Evolutionary conservation across 2,888 invertebrate genomes (phyloP), one percentile per base, ranked within the genome.

Genomic region (Crepidodera aurea): DNA sequence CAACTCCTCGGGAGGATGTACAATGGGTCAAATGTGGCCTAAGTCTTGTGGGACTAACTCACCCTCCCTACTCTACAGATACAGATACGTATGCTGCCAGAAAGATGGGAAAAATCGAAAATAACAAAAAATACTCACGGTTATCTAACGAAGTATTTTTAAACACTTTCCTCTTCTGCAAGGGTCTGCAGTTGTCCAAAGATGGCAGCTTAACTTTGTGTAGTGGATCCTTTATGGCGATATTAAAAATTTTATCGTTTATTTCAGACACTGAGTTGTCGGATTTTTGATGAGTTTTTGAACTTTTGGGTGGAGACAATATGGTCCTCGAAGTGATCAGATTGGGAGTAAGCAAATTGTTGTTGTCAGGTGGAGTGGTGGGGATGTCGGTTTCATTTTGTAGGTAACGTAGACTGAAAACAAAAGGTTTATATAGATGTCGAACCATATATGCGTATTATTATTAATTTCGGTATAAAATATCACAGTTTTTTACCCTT

Each of bases 371-470:
- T 46, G 71, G 70, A 12, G 71, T 71, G 16, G 62, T 50, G 5
- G 79, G 77, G 32, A 76, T 66, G 32, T 70, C 82, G 60, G 75
- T 81, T 70, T 79, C 83, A 83, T 82, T 82, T 83, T 85, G 89
- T 42, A 90, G 82, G 75, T 89, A 87, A 50, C 87, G 85, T 65
- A 90, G 83, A 69, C 90, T 91, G 75, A 55, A 78, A 78, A 65
- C 61, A 59, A 25, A 15, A 34, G 1, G 7, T 22, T 48, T 7
- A 46, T 19, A n/a, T n/a, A n/a, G n/a, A n/a, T n/a, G n/a, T n/a
- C n/a, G n/a, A n/a, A n/a, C n/a, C n/a, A n/a, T n/a, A n/a, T n/a
- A n/a, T n/a, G n/a, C n/a, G n/a, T n/a, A n/a, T n/a, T n/a, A n/a
- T n/a, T n/a, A n/a, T n/a, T n/a, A n/a, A n/a, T n/a, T n/a, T n/a